Evolutionary conservation across 2,113 vertebrate species (phyloP), one percentile per base, ranked within the genome.

Genomic region (Mus pahari): DNA sequence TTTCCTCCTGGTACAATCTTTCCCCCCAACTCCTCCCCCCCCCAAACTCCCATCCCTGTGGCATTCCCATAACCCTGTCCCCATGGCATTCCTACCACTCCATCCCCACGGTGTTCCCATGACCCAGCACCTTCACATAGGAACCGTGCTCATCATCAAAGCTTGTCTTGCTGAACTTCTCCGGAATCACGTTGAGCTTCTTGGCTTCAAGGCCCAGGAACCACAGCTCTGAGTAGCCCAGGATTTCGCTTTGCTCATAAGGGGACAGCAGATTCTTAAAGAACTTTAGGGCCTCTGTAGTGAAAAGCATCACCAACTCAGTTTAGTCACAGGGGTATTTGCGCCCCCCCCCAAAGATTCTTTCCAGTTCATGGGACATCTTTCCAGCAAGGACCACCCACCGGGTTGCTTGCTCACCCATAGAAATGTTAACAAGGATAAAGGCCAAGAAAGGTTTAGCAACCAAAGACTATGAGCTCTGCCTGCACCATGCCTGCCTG

Each of bases 131-230:
- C 99, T 99, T 99, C 93, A 99, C 96, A 96, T 99, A 99, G 97
- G 99, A 99, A 36, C 99, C 99, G 0, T 99, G 99, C 62, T 99
- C 99, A 55, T 99, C 99, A 73, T 99, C 99, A 13, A 99, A 99
- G 96, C 98, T 98, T 2, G 97, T 98, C 98, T 99, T 99, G 97
- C 99, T 98, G 50, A 98, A 98, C 7, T 98, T 97, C 77, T 99
- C 98, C 68, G 99, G 98, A 75, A 98, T 96, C 89, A 98, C 98
- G 50, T 99, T 98, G 66, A 99, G 98, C 96, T 99, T 99, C 97
- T 99, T 98, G 79, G 99, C 99, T 79, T 99, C 99, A 91, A 99
- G 98, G 20, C 99, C 99, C 98, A 99, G 98, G 98, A 99, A 99
- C 99, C 99, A 99, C 91, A 99, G 98, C 97, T 99, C 99, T 26